Evolutionary conservation across 2,888 invertebrate species (phyloP).

Genomic region (Drosophila cracens): DNA sequence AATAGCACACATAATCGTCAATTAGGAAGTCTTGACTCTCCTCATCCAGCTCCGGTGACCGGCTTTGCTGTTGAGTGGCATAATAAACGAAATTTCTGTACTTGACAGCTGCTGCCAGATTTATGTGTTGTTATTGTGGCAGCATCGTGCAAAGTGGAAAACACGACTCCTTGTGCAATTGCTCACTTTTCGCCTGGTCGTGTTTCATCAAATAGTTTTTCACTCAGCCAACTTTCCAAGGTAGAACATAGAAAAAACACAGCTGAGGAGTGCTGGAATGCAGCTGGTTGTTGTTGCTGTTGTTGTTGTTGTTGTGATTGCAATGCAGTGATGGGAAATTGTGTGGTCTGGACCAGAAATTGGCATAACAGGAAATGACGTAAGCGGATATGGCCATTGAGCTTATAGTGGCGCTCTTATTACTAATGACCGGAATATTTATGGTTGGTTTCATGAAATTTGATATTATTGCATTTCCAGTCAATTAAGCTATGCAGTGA

Average conservation of each 20-base stretch:
- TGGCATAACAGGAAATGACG: constrained; percentile 2
- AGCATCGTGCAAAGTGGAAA: constrained; percentile 24
- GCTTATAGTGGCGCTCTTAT: background rate
- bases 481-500: background rate
- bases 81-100: constrained; percentile 56
- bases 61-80: constrained; percentile 20
- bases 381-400: background rate
- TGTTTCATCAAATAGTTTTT: constrained; percentile 59
- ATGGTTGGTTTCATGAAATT: background rate
- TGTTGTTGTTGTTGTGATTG: constrained; percentile 19
- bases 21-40: background rate
- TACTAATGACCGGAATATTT: background rate
- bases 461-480: background rate
- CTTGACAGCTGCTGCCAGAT: constrained; percentile 73
- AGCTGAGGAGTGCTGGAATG: constrained; percentile 54
- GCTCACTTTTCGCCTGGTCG: constrained; percentile 39
- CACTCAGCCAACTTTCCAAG: constrained; percentile 22
- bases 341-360: background rate
- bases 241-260: constrained; percentile 35
- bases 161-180: constrained; percentile 22
- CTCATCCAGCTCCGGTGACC: background rate
- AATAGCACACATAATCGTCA: background rate
- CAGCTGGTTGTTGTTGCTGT: constrained; percentile 2
- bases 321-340: constrained; percentile 5
- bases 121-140: constrained; percentile 65